These are phyloP conservation scores for Pelodiscus sinensis DNA, from an alignment of 2,113 vertebrate species.

Conservation along the genomic window DNA sequence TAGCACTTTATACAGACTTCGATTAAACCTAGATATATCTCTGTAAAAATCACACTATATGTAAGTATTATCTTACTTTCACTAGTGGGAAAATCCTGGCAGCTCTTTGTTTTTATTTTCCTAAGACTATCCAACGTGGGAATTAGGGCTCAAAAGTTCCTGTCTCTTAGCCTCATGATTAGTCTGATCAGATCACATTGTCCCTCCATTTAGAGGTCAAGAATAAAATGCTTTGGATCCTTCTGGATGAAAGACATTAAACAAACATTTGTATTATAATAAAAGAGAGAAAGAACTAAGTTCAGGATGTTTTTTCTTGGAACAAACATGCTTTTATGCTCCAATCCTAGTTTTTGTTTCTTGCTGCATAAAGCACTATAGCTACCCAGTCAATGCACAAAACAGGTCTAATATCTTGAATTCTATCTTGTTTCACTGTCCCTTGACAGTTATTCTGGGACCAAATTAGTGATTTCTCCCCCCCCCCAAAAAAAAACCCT, in stretches of 20 bases:
- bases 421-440: neutral
- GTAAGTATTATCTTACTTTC: neutral
- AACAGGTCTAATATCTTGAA: neutral
- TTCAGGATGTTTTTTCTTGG: neutral
- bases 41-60: neutral
- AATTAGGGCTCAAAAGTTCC: neutral
- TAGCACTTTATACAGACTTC: neutral
- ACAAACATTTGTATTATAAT: neutral
- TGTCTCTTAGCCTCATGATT: neutral
- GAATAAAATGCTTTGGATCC: neutral
- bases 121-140: conserved; percentile 26
- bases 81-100: neutral
- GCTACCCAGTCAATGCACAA: neutral
- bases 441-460: neutral
- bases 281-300: conserved; percentile 24
- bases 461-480: neutral
- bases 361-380: conserved; percentile 1
- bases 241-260: conserved; percentile 34
- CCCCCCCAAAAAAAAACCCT: neutral
- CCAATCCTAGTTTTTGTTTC: conserved; percentile 3
- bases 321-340: neutral
- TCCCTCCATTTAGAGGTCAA: conserved; percentile 15
- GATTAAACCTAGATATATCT: neutral
- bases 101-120: conserved; percentile 17
- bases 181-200: neutral